Base-by-base conservation (phyloP, 2,113 vertebrate species). In the Coregonus clupeaformis region DNA sequence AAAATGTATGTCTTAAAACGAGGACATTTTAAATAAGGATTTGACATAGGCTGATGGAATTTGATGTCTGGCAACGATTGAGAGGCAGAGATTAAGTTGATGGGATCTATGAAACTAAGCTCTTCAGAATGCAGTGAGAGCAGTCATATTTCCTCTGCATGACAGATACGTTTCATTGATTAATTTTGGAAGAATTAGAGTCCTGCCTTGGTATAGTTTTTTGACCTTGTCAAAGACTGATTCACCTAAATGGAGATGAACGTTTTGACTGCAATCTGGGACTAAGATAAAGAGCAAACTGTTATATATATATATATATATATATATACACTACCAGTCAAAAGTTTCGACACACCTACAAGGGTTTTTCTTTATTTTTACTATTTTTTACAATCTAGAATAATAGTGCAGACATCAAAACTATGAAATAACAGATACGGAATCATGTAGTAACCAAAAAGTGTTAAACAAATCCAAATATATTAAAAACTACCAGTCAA, bases 1-100 rank as follows among this genome's bases (percentile, higher is more conserved):
- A 24, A 59, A 22, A 22, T 59, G 12, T 12, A 59, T 59, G 57
- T 59, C n/a, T 20, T 20, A 59, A 6, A 59, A 6, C n/a, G 20
- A 22, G 57, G 20, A 59, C 57, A n/a, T 59, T 59, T 22, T 59
- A 59, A n/a, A 59, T 59, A 59, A 75, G 72, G 72, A 72, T 81
- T 77, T 77, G 72, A 71, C 52, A 49, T 60, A 67, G 78, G 49
- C 60, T 80, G 68, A 60, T 60, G 13, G 57, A 60, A 60, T 24
- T 24, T 66, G 57, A 72, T 75, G 64, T 47, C 52, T 65, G 16
- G 14, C 30, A 68, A 25, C 49, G 69, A 72, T 72, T 68, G 65
- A 77, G 55, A 66, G 32, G 25, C 49, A 47, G 52, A 72, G 82
- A 77, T 75, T 77, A 77, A 71, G 73, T 59, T 47, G 30, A 24